Evolutionary conservation across 2,113 vertebrate genomes (phyloP).

Genomic region (Epinephelus lanceolatus): DNA sequence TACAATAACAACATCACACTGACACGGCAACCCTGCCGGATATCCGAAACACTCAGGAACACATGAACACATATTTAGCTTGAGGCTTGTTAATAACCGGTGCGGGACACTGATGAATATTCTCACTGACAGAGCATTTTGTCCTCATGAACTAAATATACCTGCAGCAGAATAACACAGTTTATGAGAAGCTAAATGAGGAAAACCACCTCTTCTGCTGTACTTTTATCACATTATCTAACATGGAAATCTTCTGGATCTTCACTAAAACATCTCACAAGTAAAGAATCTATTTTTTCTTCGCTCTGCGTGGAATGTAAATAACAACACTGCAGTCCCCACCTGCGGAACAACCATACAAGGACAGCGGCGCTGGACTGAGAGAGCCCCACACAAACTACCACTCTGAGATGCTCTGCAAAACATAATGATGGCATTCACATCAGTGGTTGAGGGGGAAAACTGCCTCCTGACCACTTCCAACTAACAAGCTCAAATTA

Average conservation of each 20-base stretch:
- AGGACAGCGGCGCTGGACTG: slow-evolving; percentile 54
- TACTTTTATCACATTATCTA: background rate
- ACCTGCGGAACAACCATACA: slow-evolving; percentile 79
- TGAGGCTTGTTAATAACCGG: slow-evolving; percentile 64
- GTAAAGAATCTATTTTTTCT: slow-evolving; percentile 34
- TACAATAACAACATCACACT: slow-evolving; percentile 73
- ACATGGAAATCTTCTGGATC: slow-evolving; percentile 20
- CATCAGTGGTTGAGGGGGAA: slow-evolving; percentile 74
- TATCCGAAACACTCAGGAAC: slow-evolving; percentile 75
- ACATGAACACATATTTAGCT: slow-evolving; percentile 73
- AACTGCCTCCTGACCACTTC: slow-evolving; percentile 78
- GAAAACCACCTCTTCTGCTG: background rate
- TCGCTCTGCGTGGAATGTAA: slow-evolving; percentile 60
- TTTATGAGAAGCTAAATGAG: background rate
- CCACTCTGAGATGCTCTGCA: slow-evolving; percentile 63
- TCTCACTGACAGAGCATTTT: slow-evolving; percentile 43
- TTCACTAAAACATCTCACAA: slow-evolving; percentile 36
- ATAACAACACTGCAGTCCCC: slow-evolving; percentile 72
- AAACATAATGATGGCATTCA: slow-evolving; percentile 80
- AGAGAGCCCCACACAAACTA: slow-evolving; percentile 74
- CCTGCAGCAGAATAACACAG: slow-evolving; percentile 14
- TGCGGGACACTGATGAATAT: slow-evolving; percentile 14
- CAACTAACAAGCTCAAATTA: slow-evolving; percentile 77
- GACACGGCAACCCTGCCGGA: slow-evolving; percentile 79
- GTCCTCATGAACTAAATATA: slow-evolving; percentile 52